These are phyloP conservation scores for Galendromus occidentalis DNA, from an alignment of 1,140 invertebrate species.

Conservation along the genomic window DNA sequence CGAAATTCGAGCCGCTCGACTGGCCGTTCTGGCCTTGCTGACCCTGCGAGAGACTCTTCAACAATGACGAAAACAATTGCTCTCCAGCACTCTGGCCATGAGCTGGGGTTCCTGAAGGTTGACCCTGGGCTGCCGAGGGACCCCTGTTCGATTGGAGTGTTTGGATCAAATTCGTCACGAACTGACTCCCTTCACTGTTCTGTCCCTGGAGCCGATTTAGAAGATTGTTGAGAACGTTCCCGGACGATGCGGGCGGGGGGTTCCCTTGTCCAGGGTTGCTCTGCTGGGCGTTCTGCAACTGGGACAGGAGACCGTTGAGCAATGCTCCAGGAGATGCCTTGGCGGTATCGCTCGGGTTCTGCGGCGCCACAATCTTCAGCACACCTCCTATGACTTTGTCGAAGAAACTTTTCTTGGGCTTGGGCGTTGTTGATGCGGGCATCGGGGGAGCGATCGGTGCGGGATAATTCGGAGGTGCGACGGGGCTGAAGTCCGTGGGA, in stretches of 20 bases:
- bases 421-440: not conserved
- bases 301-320: not conserved
- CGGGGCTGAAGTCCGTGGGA: not conserved
- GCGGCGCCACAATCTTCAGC: not conserved
- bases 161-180: not conserved
- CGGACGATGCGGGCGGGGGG: not conserved
- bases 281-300: slow-evolving; percentile 1
- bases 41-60: not conserved
- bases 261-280: not conserved
- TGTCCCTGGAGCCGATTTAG: not conserved
- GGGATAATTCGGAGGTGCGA: not conserved
- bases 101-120: not conserved
- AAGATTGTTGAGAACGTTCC: not conserved
- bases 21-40: not conserved
- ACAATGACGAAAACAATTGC: not conserved
- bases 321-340: not conserved
- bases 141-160: not conserved
- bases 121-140: not conserved
- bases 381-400: not conserved
- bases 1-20: not conserved
- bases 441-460: not conserved
- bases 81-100: not conserved
- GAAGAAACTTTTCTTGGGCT: not conserved
- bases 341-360: not conserved
- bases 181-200: not conserved